Conservation (phyloP, 2,888 invertebrate genomes). For the Molanna angustata region DNA sequence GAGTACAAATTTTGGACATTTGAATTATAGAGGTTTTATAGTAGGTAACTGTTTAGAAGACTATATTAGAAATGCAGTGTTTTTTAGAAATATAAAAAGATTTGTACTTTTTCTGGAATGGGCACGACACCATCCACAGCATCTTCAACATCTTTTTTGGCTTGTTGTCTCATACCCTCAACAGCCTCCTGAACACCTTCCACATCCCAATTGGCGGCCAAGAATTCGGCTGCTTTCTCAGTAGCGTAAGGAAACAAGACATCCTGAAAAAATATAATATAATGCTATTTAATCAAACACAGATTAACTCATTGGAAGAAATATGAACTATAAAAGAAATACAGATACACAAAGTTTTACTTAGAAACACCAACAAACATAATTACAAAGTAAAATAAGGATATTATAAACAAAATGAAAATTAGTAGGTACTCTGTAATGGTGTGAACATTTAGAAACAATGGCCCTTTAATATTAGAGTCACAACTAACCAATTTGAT, state of each 20-base stretch:
- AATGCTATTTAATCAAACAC: neutral
- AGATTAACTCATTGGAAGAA: neutral
- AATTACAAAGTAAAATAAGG: neutral
- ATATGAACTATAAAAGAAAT: neutral
- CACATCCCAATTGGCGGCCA: constrained; percentile 69
- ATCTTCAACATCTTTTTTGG: constrained; percentile 56
- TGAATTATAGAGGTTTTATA: no score
- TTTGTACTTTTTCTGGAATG: constrained; percentile 56
- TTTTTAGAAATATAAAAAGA: no score
- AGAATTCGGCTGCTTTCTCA: constrained; percentile 66
- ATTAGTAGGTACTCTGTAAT: no score
- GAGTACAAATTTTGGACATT: no score
- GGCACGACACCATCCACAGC: constrained; percentile 56
- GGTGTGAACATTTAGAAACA: no score
- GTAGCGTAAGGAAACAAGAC: constrained; percentile 74
- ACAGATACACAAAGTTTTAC: neutral
- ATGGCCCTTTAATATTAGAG: no score
- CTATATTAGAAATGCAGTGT: no score
- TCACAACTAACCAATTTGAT: no score
- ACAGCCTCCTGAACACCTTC: constrained; percentile 67
- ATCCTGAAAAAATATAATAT: constrained; percentile 53
- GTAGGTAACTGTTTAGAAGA: no score
- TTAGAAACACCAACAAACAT: neutral
- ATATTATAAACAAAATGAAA: neutral
- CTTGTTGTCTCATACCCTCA: constrained; percentile 61